Base-by-base conservation (phyloP, 2,797 vertebrate genomes). In the Pagetopsis macropterus region DNA sequence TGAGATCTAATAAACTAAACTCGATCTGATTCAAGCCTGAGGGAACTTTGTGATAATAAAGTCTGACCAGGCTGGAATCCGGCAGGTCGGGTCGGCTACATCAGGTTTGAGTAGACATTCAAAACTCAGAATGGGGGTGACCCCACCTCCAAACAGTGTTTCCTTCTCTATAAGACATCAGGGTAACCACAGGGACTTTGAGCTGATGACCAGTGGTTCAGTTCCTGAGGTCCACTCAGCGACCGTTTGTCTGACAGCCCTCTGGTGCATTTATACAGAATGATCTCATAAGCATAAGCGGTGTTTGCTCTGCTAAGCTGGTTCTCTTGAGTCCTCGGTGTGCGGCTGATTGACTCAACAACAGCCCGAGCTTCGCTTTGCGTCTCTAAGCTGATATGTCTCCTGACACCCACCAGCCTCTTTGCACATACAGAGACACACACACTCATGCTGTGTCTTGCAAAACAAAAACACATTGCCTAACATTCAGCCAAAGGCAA, bases 321-420 rank as follows among this genome's bases (percentile, higher is more conserved):
- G 3, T 65, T 88, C 90, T 85, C 87, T 44, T 51, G 89, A 87
- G 91, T 83, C 81, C 61, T 83, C 45, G 7, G n/a, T 76, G 83
- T 86, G 81, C 84, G 84, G 78, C 64, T 84, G 81, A 91, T 84
- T 85, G 86, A 84, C 82, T 92, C 87, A 85, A 89, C 86, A 94
- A 91, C 92, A 89, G 78, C 86, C 82, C 27, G 3, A 78, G 75
- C 43, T 41, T 79, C 52, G 71, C 82, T 70, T 55, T 65, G 65
- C 65, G 82, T 90, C 87, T 81, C 86, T 84, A 68, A 88, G 80
- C 83, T 78, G 59, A 65, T 65, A 63, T 31, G 82, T 93, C 90
- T 89, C 89, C 72, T 82, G 89, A 85, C 72, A 84, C 83, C 81
- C 72, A 63, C 65, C 66, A 79, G 59, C 65, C 49, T 19, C 75